Percentiles rank a stretch among this genome's conserved stretches.
Conservation (phyloP, 1,140 invertebrate species). For the Planococcus citri region DNA sequence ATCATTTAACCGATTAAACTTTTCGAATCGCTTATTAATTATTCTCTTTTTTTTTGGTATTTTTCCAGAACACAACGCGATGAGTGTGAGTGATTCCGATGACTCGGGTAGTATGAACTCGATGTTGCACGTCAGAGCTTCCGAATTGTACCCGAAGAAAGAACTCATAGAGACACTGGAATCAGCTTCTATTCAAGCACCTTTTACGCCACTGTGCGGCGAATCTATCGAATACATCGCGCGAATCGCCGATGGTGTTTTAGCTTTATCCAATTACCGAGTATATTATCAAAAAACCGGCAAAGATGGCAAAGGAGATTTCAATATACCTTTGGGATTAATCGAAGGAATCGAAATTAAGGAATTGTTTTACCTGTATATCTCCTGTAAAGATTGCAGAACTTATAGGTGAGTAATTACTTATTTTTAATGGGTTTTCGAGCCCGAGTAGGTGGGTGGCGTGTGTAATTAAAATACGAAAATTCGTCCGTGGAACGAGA, state of each 20-base stretch:
- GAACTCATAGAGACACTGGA: constrained; percentile 30
- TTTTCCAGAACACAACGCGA: not conserved
- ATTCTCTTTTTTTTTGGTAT: not conserved
- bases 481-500: no score
- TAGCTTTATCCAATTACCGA: constrained; percentile 80
- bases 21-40: no score
- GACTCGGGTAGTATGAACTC: constrained; percentile 29
- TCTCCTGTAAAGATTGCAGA: constrained; percentile 71
- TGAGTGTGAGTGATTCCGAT: constrained; percentile 19
- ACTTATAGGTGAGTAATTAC: constrained; percentile 59
- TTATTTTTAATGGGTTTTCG: no score
- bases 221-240: constrained; percentile 43
- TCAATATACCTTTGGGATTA: constrained; percentile 71
- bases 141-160: constrained; percentile 40
- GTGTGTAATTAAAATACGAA: no score
- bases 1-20: no score
- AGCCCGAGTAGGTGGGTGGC: no score
- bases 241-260: constrained; percentile 51
- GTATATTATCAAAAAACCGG: constrained; percentile 47
- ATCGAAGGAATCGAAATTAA: constrained; percentile 69
- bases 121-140: constrained; percentile 39
- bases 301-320: constrained; percentile 39
- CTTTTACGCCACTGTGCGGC: constrained; percentile 42
- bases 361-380: constrained; percentile 64
- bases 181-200: constrained; percentile 32